Conservation (phyloP, 2,113 vertebrate species). For the Tonatia bakeri region DNA sequence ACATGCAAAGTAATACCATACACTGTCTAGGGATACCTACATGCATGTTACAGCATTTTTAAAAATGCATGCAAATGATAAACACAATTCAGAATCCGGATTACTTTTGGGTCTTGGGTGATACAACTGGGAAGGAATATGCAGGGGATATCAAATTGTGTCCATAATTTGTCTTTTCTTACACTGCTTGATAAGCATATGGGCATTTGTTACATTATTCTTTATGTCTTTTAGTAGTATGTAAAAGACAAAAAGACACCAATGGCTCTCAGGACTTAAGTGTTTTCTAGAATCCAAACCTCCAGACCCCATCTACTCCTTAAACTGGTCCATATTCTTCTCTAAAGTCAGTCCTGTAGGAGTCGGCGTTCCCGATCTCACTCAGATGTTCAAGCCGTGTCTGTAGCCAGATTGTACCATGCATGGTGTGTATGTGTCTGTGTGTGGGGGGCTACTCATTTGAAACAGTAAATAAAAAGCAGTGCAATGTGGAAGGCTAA, state of each 20-base stretch:
- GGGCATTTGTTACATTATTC: neutral
- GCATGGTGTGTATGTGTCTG: neutral
- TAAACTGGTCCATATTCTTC: neutral
- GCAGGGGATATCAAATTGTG: neutral
- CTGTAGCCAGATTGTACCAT: neutral
- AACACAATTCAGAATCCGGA: neutral
- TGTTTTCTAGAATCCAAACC: slow-evolving; percentile 14
- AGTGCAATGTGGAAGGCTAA: neutral
- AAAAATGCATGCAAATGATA: neutral
- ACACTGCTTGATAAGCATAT: neutral
- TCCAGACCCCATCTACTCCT: neutral
- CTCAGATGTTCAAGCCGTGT: neutral
- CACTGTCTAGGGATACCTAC: neutral
- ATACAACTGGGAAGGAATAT: neutral
- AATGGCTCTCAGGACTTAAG: neutral
- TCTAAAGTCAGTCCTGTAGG: slow-evolving; percentile 43
- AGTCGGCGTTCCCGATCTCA: slow-evolving; percentile 6
- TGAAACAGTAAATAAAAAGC: slow-evolving; percentile 42
- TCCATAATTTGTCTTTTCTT: neutral
- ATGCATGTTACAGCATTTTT: neutral
- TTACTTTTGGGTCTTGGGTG: neutral
- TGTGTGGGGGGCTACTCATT: neutral
- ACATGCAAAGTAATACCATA: neutral
- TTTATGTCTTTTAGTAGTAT: neutral
- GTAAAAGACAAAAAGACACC: neutral